Evolutionary conservation across 1,140 invertebrate species (phyloP), one percentile per base, ranked within the genome.

Genomic region (Camponotus pennsylvanicus): DNA sequence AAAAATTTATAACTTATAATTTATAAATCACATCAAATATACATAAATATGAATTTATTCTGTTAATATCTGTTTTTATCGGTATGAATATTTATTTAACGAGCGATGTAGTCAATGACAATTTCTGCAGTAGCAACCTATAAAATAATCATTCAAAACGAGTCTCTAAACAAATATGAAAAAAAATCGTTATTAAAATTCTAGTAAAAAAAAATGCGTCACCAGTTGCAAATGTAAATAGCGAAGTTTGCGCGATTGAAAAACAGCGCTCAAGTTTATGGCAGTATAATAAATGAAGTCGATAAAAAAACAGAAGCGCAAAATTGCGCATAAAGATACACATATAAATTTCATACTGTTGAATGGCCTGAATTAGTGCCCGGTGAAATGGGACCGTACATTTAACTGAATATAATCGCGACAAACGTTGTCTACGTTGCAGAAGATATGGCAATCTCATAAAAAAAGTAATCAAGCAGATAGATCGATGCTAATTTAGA

Each of bases 261-360:
- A 83, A 83, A 61, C 42, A 52, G 32, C 69, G 18, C 18, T 73
- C 55, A 40, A 73, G 55, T 73, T 83, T 45, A 61, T 73, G 69
- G 61, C 55, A 37, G 69, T 61, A 73, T 83, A 75, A 83, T 75
- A 83, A 83, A 61, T 61, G 69, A 83, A 75, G 79, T 83, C 40
- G 67, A 6, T 73, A 55, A 49, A 61, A 71, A 73, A 55, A 61
- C 37, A 61, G 4, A 32, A 18, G 40, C 27, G 32, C 70, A 15
- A 49, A 73, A 73, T 61, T 37, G 69, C 69, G 52, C 42, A 63
- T 73, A 63, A 73, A 83, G 55, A 49, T 83, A 42, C 9, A 42
- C 32, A 21, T 83, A 45, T 59, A 71, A 75, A 75, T 83, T 73
- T 75, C 13, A 32, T 63, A 37, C 52, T 3, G 49, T 3, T 8